Percentiles rank a stretch among this genome's conserved stretches.
These are phyloP conservation scores for Selenia dentaria DNA, from an alignment of 2,888 invertebrate genomes.

Conservation along the genomic window DNA sequence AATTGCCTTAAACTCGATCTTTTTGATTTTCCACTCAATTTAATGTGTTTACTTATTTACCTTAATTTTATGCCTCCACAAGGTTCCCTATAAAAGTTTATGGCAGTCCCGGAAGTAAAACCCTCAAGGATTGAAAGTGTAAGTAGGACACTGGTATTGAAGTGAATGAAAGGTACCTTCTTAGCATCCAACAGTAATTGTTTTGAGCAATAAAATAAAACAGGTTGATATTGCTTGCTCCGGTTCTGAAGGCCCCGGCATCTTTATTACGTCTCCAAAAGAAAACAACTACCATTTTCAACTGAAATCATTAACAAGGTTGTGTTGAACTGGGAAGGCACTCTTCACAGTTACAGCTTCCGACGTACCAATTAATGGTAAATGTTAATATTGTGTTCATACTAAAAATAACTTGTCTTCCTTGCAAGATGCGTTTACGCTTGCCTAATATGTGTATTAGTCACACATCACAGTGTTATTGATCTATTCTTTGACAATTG, in stretches of 20 bases:
- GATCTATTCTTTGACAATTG: too few relatives aligned
- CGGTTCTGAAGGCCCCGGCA: slow-evolving; percentile 2
- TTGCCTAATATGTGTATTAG: too few relatives aligned
- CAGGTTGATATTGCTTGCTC: slow-evolving; percentile 3
- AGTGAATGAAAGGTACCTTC: slow-evolving; percentile 11
- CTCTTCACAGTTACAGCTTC: too few relatives aligned
- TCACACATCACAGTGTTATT: too few relatives aligned
- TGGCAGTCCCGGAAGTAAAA: slow-evolving; percentile 16
- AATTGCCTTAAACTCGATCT: too few relatives aligned
- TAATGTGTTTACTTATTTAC: slow-evolving; percentile 46
- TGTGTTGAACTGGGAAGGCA: not conserved
- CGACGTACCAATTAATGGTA: too few relatives aligned
- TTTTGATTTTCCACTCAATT: slow-evolving; percentile 37
- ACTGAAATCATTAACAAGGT: not conserved
- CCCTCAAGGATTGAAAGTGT: slow-evolving; percentile 13
- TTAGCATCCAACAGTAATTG: slow-evolving; percentile 15
- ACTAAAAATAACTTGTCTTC: too few relatives aligned
- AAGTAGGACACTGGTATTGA: slow-evolving; percentile 11
- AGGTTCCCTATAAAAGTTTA: slow-evolving; percentile 40
- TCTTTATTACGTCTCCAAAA: slow-evolving; percentile 1
- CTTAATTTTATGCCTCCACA: slow-evolving; percentile 39
- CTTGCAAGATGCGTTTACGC: too few relatives aligned
- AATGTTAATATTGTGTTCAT: too few relatives aligned
- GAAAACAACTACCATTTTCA: not conserved
- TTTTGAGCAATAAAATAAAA: slow-evolving; percentile 6